Percentiles rank a stretch among this genome's conserved stretches.
These are phyloP conservation scores for Trachelus tabidus DNA, from an alignment of 2,888 invertebrate genomes.

Conservation along the genomic window DNA sequence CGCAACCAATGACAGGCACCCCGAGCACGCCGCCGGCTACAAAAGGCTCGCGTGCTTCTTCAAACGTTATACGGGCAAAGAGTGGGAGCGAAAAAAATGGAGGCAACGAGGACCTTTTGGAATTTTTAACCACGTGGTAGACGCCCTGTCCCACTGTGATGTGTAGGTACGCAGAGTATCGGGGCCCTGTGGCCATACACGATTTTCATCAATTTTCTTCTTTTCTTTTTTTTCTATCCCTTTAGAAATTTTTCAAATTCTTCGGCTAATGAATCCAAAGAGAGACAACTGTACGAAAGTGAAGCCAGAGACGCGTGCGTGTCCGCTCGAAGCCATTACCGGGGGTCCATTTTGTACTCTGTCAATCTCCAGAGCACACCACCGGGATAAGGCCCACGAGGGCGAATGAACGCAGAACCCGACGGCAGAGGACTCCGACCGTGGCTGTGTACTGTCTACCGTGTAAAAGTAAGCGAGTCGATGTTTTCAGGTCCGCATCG, in stretches of 20 bases:
- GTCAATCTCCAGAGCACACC: background rate
- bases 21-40: conserved; percentile 11
- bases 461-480: conserved; percentile 20
- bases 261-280: background rate
- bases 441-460: background rate
- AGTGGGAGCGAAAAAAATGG: background rate
- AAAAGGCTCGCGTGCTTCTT: background rate
- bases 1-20: conserved; percentile 31
- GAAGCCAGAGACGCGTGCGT: background rate
- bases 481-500: conserved; percentile 55
- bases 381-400: background rate
- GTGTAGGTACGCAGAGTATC: too few relatives aligned
- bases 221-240: background rate
- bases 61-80: background rate
- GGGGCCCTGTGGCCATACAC: background rate
- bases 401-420: background rate
- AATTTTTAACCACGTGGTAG: background rate
- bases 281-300: background rate
- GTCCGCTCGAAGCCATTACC: background rate
- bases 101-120: background rate
- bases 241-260: background rate
- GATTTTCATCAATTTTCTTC: background rate
- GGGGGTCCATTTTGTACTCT: background rate
- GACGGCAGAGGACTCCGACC: background rate
- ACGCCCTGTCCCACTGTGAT: background rate